Conservation (phyloP, 2,113 vertebrate species). For the Ardeotis arabs region DNA sequence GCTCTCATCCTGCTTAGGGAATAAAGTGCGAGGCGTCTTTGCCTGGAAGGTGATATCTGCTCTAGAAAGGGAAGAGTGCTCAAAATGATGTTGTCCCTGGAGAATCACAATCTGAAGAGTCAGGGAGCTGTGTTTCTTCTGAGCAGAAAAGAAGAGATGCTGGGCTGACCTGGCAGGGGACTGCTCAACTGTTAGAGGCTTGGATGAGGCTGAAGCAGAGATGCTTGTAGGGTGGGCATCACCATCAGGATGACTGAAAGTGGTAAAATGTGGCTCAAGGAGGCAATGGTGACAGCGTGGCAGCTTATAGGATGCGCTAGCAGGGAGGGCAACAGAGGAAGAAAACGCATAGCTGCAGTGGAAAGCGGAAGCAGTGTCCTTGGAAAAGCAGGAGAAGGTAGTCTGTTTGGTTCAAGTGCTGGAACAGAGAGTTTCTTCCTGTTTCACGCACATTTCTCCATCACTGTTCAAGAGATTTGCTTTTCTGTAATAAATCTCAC, state of each 20-base stretch:
- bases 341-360: background rate
- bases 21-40: background rate
- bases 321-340: background rate
- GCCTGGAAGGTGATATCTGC: background rate
- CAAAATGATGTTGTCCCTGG: background rate
- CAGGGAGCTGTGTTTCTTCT: background rate
- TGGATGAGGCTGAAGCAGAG: background rate
- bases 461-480: background rate
- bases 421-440: background rate
- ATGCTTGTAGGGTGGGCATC: background rate
- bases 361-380: rapidly evolving
- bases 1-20: background rate
- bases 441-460: background rate
- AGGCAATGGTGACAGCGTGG: background rate
- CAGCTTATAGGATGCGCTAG: background rate
- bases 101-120: background rate
- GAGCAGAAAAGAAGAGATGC: background rate
- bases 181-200: background rate
- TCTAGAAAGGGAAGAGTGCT: background rate
- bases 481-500: background rate
- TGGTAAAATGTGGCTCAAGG: background rate
- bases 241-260: background rate
- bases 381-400: background rate
- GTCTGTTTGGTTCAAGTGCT: background rate
- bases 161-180: background rate